phyloP scores from a whole-genome alignment of 2,888 invertebrate genomes.

The Macrostomum cliftonense region DNA sequence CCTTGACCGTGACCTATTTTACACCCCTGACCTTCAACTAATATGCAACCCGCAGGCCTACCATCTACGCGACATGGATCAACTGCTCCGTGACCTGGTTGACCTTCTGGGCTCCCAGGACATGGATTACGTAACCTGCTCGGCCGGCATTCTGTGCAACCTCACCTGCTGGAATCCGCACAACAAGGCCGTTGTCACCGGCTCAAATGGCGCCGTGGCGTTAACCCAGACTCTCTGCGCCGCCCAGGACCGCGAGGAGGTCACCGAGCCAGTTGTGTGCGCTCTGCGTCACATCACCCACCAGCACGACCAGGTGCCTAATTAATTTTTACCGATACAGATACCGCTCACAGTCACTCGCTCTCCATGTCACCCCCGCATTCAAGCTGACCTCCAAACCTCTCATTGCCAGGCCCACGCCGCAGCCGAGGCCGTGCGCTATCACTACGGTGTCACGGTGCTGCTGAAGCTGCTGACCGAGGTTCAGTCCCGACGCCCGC shows the following conservation, averaged over 20 bases:
- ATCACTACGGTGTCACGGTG: conserved; percentile 67
- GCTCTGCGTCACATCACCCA: conserved; percentile 1
- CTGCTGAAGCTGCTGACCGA: conserved; percentile 74
- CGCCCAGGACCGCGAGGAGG: conserved; percentile 77
- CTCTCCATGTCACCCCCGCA: too few species aligned
- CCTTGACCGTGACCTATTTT: too few species aligned
- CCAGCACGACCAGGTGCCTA: conserved; percentile 40
- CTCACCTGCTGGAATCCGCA: conserved; percentile 97
- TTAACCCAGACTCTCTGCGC: conserved; percentile 51
- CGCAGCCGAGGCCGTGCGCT: too few species aligned
- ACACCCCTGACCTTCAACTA: too few species aligned
- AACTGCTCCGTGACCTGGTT: too few species aligned
- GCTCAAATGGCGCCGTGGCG: conserved; percentile 61
- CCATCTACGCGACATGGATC: too few species aligned
- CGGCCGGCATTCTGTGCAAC: conserved; percentile 92
- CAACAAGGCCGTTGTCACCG: conserved; percentile 57
- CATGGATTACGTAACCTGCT: conserved; percentile 83
- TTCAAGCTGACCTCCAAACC: too few species aligned
- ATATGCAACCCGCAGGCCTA: too few species aligned
- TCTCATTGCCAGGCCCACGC: too few species aligned
- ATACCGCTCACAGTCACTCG: too few species aligned
- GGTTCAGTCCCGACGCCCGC: conserved; percentile 50
- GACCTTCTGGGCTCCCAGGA: conserved; percentile 38
- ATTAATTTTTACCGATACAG: too few species aligned
- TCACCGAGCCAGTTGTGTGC: conserved; percentile 80